phyloP scores from a whole-genome alignment of 2,797 vertebrate genomes.

The Loris lydekkerianus region DNA sequence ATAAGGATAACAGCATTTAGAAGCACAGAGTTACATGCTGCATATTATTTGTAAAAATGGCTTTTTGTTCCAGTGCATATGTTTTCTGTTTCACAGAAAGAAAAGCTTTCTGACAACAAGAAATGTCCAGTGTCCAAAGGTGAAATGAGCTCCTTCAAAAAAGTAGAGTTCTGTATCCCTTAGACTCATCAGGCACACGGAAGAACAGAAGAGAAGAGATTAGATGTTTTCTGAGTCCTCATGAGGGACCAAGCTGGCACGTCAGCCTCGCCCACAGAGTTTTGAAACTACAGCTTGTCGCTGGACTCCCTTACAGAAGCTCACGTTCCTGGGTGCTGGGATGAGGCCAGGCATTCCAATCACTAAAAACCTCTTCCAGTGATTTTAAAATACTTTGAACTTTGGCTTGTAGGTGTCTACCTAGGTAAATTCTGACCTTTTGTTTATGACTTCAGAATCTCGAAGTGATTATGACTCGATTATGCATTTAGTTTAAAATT shows the following conservation, averaged over 20 bases:
- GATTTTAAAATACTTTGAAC: neutral
- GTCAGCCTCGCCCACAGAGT: neutral
- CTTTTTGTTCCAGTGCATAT: neutral
- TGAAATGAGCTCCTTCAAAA: neutral
- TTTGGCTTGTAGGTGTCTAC: neutral
- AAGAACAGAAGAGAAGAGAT: neutral
- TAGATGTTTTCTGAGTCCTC: neutral
- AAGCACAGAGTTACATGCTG: constrained; percentile 5
- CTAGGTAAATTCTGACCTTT: neutral
- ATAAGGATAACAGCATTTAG: neutral
- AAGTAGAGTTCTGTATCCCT: neutral
- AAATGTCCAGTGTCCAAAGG: neutral
- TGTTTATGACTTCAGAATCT: neutral
- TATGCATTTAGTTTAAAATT: constrained; percentile 5
- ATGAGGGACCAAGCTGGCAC: neutral
- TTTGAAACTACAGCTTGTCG: neutral
- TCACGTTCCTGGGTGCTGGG: neutral
- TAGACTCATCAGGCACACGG: neutral
- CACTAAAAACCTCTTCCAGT: neutral
- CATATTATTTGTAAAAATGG: neutral
- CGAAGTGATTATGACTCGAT: neutral
- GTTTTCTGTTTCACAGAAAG: neutral
- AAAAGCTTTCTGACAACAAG: neutral
- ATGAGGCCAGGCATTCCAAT: neutral
- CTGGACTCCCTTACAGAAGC: neutral